Evolutionary conservation across 2,888 invertebrate genomes (phyloP).

Genomic region (Meandrusa payeni): DNA sequence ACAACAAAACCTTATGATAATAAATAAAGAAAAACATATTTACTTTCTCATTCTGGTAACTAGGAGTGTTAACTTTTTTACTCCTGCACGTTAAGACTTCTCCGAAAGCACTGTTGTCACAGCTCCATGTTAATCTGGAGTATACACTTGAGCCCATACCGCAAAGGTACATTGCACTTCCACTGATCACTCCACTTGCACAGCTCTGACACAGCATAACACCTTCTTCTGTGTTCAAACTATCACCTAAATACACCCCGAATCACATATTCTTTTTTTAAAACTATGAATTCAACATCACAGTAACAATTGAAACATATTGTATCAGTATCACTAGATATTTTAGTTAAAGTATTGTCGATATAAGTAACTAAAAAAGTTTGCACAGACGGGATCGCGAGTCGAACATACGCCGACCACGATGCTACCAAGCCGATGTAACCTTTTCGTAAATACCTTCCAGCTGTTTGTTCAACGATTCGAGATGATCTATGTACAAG

Average conservation of each 20-base stretch:
- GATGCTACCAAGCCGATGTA: constrained; percentile 70
- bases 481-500: constrained; percentile 87
- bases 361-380: constrained; percentile 68
- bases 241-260: constrained; percentile 72
- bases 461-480: constrained; percentile 87
- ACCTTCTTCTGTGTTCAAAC: constrained; percentile 59
- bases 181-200: constrained; percentile 65
- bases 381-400: constrained; percentile 51
- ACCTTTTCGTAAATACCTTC: constrained; percentile 86
- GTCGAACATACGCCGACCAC: constrained; percentile 56
- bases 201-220: constrained; percentile 51
- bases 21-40: constrained; percentile 66
- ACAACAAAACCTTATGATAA: constrained; percentile 51
- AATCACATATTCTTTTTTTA: constrained; percentile 57
- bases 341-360: constrained; percentile 80
- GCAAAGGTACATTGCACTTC: constrained; percentile 43
- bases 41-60: constrained; percentile 54
- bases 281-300: constrained; percentile 63
- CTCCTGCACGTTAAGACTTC: constrained; percentile 21
- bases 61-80: constrained; percentile 24
- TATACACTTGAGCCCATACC: constrained; percentile 38
- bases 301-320: constrained; percentile 57
- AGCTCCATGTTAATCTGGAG: constrained; percentile 45
- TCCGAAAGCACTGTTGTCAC: constrained; percentile 52
- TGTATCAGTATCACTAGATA: constrained; percentile 68